Base-by-base conservation (phyloP, 2,888 invertebrate genomes). In the Argyresthia albistria region DNA sequence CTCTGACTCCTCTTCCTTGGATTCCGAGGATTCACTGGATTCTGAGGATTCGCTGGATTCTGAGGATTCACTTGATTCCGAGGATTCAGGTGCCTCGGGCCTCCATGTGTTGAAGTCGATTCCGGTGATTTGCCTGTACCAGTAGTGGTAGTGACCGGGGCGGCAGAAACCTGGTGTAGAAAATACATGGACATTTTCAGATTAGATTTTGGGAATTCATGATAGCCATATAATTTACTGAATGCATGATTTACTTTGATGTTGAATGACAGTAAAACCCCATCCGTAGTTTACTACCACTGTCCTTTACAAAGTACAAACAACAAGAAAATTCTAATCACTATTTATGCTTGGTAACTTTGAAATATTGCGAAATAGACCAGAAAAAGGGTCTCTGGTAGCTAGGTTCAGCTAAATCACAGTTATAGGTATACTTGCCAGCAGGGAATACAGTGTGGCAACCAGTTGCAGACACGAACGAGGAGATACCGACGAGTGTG, bases 361-460 rank as follows among this genome's bases (percentile, higher is more conserved):
- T 39, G 39, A 39, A n/a, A 9, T 39, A 8, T 3, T 3, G 3
- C 39, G 1, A 39, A n/a, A 8, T 39, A 9, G 3, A 11, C 9
- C 3, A 6, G 3, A 39, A 39, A 11, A n/a, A n/a, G 10, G 39
- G 3, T 1, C 1, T n/a, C 8, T 39, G 36, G 36, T 11, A n/a
- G 8, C 8, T 6, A n/a, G 39, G 39, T 11, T 4, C 8, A 39
- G n/a, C 4, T 39, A 39, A 39, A 36, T 8, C 35, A 55, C 35
- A 45, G 35, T 47, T 42, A 43, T 25, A 8, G 4, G 12, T 11
- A 43, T 39, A n/a, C 36, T 15, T 62, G 81, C 82, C 82, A 53
- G 79, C 81, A 0, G 81, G 82, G 42, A 73, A 48, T 15, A 59
- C 61, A 0, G 67, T 68, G 61, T 81, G 81, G 58, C 84, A 84